phyloP scores from a whole-genome alignment of 2,888 invertebrate species.

The Idaea biselata region DNA sequence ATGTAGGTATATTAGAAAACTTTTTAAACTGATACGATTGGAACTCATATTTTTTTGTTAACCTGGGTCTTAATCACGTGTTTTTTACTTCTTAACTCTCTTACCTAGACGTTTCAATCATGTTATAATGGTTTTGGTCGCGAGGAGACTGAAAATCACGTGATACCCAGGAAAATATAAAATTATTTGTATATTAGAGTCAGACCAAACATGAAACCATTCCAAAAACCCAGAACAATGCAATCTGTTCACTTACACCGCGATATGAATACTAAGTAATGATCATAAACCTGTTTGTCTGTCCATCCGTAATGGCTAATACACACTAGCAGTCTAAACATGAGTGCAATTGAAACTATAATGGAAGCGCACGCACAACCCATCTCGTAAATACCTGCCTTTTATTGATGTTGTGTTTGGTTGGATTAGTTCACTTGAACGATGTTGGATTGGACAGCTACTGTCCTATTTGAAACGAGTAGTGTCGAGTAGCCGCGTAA shows the following conservation, averaged over 20 bases:
- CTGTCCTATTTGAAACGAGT: background rate
- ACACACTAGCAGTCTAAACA: conserved; percentile 39
- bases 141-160: too few species aligned
- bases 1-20: too few species aligned
- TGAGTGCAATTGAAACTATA: conserved; percentile 48
- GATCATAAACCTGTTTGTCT: conserved; percentile 14
- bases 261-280: conserved; percentile 2
- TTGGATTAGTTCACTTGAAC: conserved; percentile 22
- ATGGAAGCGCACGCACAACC: conserved; percentile 39
- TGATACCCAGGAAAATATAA: too few species aligned
- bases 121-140: too few species aligned
- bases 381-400: conserved; percentile 56
- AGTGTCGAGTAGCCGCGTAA: too few species aligned
- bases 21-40: too few species aligned
- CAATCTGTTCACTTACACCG: background rate
- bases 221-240: background rate
- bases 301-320: conserved; percentile 16
- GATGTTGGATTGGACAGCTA: background rate
- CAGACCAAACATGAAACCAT: background rate
- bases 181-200: too few species aligned
- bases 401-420: conserved; percentile 42
- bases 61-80: too few species aligned
- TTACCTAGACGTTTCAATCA: too few species aligned
- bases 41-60: too few species aligned
- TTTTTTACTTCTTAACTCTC: too few species aligned